Percentiles rank a stretch among this genome's conserved stretches.
Evolutionary conservation across 2,113 vertebrate species (phyloP).

Genomic region (Menidia beryllina): DNA sequence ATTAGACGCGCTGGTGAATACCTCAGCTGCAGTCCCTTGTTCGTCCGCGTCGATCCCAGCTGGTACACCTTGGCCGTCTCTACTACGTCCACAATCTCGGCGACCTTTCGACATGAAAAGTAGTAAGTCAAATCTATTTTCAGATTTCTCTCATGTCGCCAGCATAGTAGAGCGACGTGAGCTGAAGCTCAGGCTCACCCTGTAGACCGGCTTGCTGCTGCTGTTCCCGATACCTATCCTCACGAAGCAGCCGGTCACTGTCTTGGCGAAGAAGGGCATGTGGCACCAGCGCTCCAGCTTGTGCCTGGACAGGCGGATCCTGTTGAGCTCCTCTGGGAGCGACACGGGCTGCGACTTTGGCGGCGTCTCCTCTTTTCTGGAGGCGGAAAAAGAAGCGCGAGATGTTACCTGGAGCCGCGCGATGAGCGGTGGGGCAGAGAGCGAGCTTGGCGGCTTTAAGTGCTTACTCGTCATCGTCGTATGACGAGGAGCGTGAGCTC

Average conservation of each 20-base stretch:
- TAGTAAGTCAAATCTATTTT: neutral
- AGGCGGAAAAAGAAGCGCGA: neutral
- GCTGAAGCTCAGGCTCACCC: conserved; percentile 77
- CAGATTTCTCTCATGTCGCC: neutral
- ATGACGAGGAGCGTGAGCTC: conserved; percentile 93
- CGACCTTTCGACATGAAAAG: conserved; percentile 83
- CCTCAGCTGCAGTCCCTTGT: conserved; percentile 96
- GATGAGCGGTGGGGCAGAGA: fast-evolving
- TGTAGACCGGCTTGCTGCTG: conserved; percentile 98
- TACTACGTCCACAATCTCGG: conserved; percentile 97
- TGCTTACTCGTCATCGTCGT: conserved; percentile 95
- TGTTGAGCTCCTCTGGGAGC: conserved; percentile 94
- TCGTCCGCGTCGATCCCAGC: conserved; percentile 94
- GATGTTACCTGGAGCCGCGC: neutral
- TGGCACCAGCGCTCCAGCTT: conserved; percentile 99
- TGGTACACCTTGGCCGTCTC: conserved; percentile 98
- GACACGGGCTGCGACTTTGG: conserved; percentile 97
- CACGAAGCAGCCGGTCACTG: conserved; percentile 97
- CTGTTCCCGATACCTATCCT: conserved; percentile 98
- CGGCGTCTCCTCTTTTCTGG: conserved; percentile 94
- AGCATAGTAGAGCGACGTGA: neutral
- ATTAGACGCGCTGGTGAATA: conserved; percentile 55
- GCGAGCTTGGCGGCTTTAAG: neutral
- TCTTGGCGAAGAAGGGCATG: conserved; percentile 99
- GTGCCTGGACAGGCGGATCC: conserved; percentile 94